Conservation (phyloP, 1,140 invertebrate species). For the Cyphomyrmex costatus region DNA sequence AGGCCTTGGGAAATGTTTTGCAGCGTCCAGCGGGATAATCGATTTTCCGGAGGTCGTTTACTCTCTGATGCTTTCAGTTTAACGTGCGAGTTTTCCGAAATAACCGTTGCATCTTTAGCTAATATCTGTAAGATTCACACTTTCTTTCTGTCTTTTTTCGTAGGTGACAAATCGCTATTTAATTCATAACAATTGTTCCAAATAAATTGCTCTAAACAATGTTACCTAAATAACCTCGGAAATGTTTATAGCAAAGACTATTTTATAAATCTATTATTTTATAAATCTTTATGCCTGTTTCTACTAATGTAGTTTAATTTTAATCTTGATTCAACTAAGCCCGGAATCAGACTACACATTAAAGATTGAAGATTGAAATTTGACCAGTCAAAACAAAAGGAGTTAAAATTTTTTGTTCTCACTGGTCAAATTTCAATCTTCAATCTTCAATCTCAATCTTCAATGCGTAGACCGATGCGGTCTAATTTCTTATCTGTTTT, state of each 20-base stretch:
- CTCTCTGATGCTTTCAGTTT: background rate
- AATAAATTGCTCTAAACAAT: background rate
- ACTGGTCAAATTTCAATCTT: no score
- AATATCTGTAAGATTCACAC: background rate
- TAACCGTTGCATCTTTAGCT: slow-evolving; percentile 7
- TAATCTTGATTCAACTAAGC: no score
- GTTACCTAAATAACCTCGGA: background rate
- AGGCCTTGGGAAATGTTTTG: slow-evolving; percentile 43
- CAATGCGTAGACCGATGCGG: no score
- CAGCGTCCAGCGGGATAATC: slow-evolving; percentile 21
- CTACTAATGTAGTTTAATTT: no score
- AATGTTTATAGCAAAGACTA: background rate
- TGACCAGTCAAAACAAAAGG: no score
- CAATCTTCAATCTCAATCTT: no score
- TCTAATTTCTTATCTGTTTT: no score
- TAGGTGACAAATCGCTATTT: background rate
- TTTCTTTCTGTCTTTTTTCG: background rate
- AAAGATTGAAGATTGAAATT: no score
- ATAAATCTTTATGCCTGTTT: background rate
- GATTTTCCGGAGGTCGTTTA: slow-evolving; percentile 10
- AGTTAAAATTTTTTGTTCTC: no score
- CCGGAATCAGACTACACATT: no score
- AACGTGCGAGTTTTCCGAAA: background rate
- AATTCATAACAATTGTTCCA: background rate
- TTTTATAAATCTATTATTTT: background rate